These are phyloP conservation scores for Scolopax bukidnonensis DNA, from an alignment of 2,797 vertebrate species.

Conservation along the genomic window DNA sequence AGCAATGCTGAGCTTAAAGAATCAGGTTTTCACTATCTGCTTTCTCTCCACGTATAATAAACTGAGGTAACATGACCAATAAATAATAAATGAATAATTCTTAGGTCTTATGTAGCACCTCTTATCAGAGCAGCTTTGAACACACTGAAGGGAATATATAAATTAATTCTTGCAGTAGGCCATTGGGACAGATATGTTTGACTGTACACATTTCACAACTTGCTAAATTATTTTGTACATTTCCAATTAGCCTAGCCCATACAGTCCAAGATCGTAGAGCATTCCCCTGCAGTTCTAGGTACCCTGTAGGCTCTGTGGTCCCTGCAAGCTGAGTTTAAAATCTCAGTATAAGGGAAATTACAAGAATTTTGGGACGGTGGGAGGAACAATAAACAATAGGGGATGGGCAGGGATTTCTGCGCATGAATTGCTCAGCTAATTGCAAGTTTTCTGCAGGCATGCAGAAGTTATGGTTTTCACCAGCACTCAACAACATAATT, in stretches of 20 bases:
- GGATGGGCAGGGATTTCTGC: background rate
- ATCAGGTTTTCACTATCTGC: background rate
- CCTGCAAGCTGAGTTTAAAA: background rate
- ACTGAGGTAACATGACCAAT: background rate
- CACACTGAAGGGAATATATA: background rate
- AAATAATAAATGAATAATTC: slow-evolving; percentile 19
- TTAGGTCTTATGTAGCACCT: background rate
- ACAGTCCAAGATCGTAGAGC: background rate
- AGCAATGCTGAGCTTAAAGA: background rate
- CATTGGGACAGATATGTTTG: background rate
- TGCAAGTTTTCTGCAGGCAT: background rate
- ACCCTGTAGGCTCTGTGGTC: background rate
- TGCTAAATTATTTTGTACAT: background rate
- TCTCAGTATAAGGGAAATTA: background rate
- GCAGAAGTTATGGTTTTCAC: background rate
- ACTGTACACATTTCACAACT: background rate
- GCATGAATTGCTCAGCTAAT: background rate
- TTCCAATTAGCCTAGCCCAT: background rate
- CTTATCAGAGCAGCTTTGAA: background rate
- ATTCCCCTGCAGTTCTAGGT: background rate
- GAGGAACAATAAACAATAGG: background rate
- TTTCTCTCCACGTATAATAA: background rate
- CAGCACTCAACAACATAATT: background rate
- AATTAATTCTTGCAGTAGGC: background rate
- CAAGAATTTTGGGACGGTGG: background rate